Percentiles rank a stretch among this genome's conserved stretches.
Evolutionary conservation across 2,113 vertebrate species (phyloP).

Genomic region (Pardalotus punctatus): DNA sequence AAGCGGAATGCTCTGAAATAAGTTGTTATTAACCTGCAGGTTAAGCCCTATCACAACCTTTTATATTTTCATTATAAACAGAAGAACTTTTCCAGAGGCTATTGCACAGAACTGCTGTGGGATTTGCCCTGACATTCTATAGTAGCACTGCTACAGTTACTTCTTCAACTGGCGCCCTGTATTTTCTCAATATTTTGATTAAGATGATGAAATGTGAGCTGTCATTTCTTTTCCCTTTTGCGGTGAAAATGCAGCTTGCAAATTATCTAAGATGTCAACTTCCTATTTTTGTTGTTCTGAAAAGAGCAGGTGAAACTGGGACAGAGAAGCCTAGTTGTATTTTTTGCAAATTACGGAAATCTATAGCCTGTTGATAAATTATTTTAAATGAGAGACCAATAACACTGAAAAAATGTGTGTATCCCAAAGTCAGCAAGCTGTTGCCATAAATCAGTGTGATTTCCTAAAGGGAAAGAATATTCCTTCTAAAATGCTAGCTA

Average conservation of each 20-base stretch:
- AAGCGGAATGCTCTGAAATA: not conserved
- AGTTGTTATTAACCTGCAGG: not conserved
- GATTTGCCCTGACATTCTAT: not conserved
- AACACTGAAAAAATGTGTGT: not conserved
- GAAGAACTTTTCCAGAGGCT: not conserved
- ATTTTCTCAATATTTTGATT: not conserved
- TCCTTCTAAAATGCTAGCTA: not conserved
- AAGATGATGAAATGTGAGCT: not conserved
- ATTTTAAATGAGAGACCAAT: not conserved
- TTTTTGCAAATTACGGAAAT: not conserved
- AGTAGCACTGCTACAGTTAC: not conserved
- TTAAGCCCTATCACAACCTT: not conserved
- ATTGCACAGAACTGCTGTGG: not conserved
- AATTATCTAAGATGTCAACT: not conserved
- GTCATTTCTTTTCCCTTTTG: not conserved
- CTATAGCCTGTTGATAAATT: not conserved
- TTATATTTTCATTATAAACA: not conserved
- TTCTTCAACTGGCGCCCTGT: not conserved
- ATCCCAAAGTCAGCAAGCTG: not conserved
- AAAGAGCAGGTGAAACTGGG: not conserved
- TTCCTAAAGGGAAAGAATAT: not conserved
- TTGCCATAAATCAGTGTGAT: not conserved
- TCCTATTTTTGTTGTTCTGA: not conserved
- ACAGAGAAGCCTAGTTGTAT: not conserved
- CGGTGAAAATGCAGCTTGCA: not conserved